Evolutionary conservation across 2,797 vertebrate genomes (phyloP).

Genomic region (Semaprochilodus insignis): DNA sequence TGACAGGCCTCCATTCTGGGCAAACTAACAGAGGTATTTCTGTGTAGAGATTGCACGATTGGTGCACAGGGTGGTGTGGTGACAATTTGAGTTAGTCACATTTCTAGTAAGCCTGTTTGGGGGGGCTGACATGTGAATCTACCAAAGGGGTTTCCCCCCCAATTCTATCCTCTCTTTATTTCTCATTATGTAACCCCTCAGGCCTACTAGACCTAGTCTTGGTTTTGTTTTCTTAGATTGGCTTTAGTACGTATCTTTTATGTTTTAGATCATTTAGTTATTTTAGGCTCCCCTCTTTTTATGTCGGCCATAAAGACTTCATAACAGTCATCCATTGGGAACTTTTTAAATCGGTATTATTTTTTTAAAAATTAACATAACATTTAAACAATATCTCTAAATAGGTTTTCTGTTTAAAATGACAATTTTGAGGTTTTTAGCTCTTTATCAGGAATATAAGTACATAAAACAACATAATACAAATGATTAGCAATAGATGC

Average conservation of each 20-base stretch:
- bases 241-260: not conserved
- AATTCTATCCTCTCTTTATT: not conserved
- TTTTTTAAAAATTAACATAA: too few species aligned
- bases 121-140: not conserved
- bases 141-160: too few species aligned
- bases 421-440: not conserved
- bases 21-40: constrained; percentile 85
- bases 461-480: too few species aligned
- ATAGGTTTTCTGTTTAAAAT: not conserved
- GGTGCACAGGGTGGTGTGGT: constrained; percentile 60
- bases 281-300: not conserved
- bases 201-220: constrained; percentile 42
- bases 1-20: constrained; percentile 83
- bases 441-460: too few species aligned
- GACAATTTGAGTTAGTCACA: constrained; percentile 62
- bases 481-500: not conserved
- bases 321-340: not conserved
- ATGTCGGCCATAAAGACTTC: not conserved
- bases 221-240: not conserved
- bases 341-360: too few species aligned
- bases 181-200: constrained; percentile 37
- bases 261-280: not conserved
- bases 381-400: too few species aligned
- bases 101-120: constrained; percentile 53
- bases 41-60: constrained; percentile 65